Evolutionary conservation across 2,888 invertebrate genomes (phyloP), one percentile per base, ranked within the genome.

Genomic region (Thecophora atra): DNA sequence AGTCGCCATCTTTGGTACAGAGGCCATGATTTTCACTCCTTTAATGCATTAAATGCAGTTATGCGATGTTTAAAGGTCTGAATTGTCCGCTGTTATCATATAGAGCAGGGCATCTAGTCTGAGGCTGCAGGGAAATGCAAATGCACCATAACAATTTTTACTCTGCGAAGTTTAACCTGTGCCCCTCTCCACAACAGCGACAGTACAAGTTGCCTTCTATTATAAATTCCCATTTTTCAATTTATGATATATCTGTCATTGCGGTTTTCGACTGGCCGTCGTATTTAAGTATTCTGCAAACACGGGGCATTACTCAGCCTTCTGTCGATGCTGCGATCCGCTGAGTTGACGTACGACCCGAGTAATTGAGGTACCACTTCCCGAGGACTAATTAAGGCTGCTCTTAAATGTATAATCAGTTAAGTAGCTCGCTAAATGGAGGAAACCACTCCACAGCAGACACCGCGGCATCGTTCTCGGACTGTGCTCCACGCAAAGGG

Each of bases 361-460:
- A 37, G 54, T 8, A 15, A n/a, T 19, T 28, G 44, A 26, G 28
- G 26, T 47, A 37, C 37, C 37, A 37, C 11, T 37, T 37, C 11
- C 37, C 37, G 37, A 37, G 37, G 6, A 30, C 67, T 67, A 67
- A 67, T 67, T 67, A 67, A 37, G 7, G 54, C 42, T 54, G 56
- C 67, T 67, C 56, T 67, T 56, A 67, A 67, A 67, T 67, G 30
- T 67, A 67, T 67, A 67, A 67, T 67, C 37, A 37, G 67, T 21
- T 67, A 67, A 67, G 60, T 62, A 60, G 60, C 56, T 56, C 56
- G 69, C 47, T 44, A 47, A 47, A 21, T 24, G 3, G 13, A n/a
- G 21, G n/a, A 1, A 54, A 21, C 54, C n/a, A 54, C 21, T n/a
- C 3, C 54, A 5, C 11, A 52, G 52, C 52, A 52, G 52, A 52